Base-by-base conservation (phyloP, 2,888 invertebrate species). In the Mylabris sibirica region DNA sequence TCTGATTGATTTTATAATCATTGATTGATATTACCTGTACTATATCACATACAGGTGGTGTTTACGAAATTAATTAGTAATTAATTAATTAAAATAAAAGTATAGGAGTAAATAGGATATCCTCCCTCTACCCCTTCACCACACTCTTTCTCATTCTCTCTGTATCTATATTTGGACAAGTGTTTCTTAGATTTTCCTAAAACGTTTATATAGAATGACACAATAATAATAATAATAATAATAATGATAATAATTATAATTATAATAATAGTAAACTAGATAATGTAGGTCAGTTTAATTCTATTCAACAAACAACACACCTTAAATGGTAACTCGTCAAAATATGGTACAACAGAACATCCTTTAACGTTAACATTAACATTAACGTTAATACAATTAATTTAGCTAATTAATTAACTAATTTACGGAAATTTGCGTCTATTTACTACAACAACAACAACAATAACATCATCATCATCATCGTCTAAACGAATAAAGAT, bases 41-140 rank as follows among this genome's bases (percentile, higher is more conserved):
- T 38, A 44, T 44, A 44, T 44, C 44, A 44, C 44, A 44, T 44
- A 44, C 12, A 44, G 44, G 44, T 44, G 44, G 44, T 44, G 44
- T 44, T 44, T n/a, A 17, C 5, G n/a, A 44, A 44, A 41, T 14
- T 14, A 41, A 41, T 41, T n/a, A 2, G 3, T n/a, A 41, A 41
- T 35, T 8, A 41, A 41, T 14, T 2, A 41, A 41, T 41, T 5
- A 41, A 44, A 44, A 17, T 1, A 44, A 44, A 11, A n/a, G n/a
- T n/a, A n/a, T n/a, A n/a, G n/a, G n/a, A n/a, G n/a, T n/a, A n/a
- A n/a, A n/a, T n/a, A n/a, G n/a, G n/a, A n/a, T n/a, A n/a, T n/a
- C n/a, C n/a, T n/a, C n/a, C n/a, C n/a, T n/a, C n/a, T n/a, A n/a
- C n/a, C n/a, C n/a, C n/a, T n/a, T n/a, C n/a, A n/a, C n/a, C n/a